A percentile compares a stretch with the other conserved stretches of the same genome.
phyloP scores from a whole-genome alignment of 1,140 invertebrate species.

The Trichoplusia ni region DNA sequence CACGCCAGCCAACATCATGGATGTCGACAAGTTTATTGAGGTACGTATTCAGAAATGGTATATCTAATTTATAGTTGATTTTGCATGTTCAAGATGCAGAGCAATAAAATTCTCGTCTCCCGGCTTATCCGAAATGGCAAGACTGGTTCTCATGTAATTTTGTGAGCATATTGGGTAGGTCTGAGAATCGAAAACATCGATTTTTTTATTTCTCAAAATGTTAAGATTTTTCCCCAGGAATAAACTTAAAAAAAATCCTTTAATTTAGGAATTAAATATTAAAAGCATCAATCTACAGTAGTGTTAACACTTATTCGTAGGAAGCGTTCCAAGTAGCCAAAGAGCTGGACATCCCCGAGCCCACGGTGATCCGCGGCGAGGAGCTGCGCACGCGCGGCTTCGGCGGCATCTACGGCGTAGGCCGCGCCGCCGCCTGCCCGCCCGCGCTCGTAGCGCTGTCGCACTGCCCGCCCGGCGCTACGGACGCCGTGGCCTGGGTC shows the following conservation, averaged over 20 bases:
- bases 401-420: slow-evolving; percentile 94
- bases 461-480: slow-evolving; percentile 84
- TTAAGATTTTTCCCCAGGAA: no score
- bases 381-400: slow-evolving; percentile 88
- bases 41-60: no score
- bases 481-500: slow-evolving; percentile 92
- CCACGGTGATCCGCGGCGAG: slow-evolving; percentile 88
- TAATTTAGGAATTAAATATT: no score
- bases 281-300: background rate
- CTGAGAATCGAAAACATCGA: no score
- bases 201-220: no score
- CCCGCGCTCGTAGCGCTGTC: slow-evolving; percentile 92
- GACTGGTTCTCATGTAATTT: no score
- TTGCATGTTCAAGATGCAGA: no score
- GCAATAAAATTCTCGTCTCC: no score
- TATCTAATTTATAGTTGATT: no score
- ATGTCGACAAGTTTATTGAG: slow-evolving; percentile 89
- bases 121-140: no score
- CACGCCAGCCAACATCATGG: slow-evolving; percentile 92
- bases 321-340: slow-evolving; percentile 86
- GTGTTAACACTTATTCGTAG: slow-evolving; percentile 61
- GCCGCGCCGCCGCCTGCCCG: slow-evolving; percentile 85
- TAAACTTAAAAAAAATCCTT: no score
- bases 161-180: no score
- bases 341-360: slow-evolving; percentile 84